Percentiles rank a stretch among this genome's conserved stretches.
Evolutionary conservation across 2,113 vertebrate genomes (phyloP).

Genomic region (Delphinapterus leucas): DNA sequence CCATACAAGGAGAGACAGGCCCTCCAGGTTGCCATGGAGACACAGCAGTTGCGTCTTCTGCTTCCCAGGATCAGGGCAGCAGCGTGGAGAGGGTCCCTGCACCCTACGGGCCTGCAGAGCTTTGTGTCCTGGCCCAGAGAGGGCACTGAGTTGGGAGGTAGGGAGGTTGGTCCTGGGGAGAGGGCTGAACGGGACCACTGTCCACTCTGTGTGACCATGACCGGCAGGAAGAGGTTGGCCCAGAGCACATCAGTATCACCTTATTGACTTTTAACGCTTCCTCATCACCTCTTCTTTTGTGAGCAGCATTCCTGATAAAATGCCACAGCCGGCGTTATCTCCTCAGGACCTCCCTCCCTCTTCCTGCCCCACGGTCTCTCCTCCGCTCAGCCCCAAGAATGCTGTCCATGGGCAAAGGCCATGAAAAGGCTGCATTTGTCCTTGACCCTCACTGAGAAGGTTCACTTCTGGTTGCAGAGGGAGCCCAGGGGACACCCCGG

Average conservation of each 20-base stretch:
- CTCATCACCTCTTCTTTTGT: constrained; percentile 74
- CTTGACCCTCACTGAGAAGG: background rate
- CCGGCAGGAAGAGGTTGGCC: constrained; percentile 14
- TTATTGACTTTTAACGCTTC: constrained; percentile 81
- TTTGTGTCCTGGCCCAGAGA: background rate
- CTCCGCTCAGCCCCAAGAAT: background rate
- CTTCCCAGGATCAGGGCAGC: background rate
- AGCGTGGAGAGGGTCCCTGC: background rate
- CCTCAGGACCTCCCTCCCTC: background rate
- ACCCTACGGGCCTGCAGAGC: background rate
- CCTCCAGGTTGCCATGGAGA: background rate
- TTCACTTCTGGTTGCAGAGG: background rate
- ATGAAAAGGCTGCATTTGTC: background rate
- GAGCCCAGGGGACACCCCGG: background rate
- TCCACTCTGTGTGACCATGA: background rate
- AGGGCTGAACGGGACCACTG: no score
- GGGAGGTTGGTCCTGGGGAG: background rate
- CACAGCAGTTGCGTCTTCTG: no score
- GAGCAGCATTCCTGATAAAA: constrained; percentile 79
- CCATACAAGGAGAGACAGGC: background rate
- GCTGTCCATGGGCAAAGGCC: background rate
- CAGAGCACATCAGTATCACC: constrained; percentile 75
- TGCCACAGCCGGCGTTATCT: constrained; percentile 66
- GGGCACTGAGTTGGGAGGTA: background rate
- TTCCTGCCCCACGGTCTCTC: background rate